These are phyloP conservation scores for Keiferia lycopersicella DNA, from an alignment of 2,888 invertebrate species.

Conservation along the genomic window DNA sequence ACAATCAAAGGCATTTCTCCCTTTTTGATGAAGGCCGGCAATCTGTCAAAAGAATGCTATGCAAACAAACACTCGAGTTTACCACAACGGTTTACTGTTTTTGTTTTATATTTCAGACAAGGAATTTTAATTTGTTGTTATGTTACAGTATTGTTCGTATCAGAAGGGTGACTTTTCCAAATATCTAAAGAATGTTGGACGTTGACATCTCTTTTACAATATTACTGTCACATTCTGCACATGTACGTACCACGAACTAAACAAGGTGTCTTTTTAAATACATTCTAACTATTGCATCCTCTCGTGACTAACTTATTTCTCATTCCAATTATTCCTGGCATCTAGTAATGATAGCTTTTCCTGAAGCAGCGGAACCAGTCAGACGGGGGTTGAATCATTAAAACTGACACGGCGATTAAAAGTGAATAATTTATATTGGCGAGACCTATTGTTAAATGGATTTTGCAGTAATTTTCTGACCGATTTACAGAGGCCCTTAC, in stretches of 20 bases:
- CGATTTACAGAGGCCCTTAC: too few relatives aligned
- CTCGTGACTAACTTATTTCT: slow-evolving; percentile 3
- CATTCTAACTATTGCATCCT: not conserved
- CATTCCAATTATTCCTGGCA: slow-evolving; percentile 2
- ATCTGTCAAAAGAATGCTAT: not conserved
- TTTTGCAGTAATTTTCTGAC: too few relatives aligned
- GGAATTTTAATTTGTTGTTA: too few relatives aligned
- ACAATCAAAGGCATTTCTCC: not conserved
- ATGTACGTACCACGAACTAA: not conserved
- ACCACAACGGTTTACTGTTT: too few relatives aligned
- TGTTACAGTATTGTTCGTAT: too few relatives aligned
- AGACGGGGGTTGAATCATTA: slow-evolving; percentile 58
- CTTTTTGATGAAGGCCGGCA: not conserved
- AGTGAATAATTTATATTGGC: too few relatives aligned
- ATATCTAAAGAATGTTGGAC: too few relatives aligned
- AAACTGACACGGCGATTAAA: slow-evolving; percentile 32
- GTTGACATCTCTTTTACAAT: not conserved
- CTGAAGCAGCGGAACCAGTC: slow-evolving; percentile 62
- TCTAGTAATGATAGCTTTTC: slow-evolving; percentile 47
- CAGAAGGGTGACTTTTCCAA: too few relatives aligned
- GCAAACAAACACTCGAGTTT: too few relatives aligned
- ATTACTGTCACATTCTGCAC: not conserved
- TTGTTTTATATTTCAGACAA: too few relatives aligned
- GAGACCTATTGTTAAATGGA: too few relatives aligned
- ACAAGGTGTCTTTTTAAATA: not conserved